These are phyloP conservation scores for Caligus rogercresseyi DNA, from an alignment of 1,140 invertebrate genomes.

Conservation along the genomic window DNA sequence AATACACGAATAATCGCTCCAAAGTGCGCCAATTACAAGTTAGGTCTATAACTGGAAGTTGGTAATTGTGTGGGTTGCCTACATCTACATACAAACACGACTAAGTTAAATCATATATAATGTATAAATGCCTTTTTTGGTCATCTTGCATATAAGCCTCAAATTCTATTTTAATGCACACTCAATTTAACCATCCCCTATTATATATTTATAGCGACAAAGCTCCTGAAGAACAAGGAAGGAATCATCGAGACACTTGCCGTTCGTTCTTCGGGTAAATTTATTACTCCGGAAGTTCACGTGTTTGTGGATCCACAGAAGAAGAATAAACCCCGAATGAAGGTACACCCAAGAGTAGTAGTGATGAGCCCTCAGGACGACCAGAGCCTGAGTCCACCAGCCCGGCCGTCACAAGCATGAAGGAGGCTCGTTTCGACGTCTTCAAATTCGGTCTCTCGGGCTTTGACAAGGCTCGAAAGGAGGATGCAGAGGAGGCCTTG, in stretches of 20 bases:
- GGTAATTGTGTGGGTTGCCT: too few relatives aligned
- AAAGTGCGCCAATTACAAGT: too few relatives aligned
- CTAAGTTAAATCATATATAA: too few relatives aligned
- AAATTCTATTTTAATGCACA: too few relatives aligned
- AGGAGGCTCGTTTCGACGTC: constrained; percentile 16
- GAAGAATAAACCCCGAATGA: background rate
- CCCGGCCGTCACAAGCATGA: too few relatives aligned
- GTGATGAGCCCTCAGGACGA: background rate
- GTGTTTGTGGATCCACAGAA: background rate
- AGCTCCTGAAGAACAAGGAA: background rate
- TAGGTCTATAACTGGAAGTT: too few relatives aligned
- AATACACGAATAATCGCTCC: too few relatives aligned
- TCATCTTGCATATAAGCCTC: too few relatives aligned
- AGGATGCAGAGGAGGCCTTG: background rate
- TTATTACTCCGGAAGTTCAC: background rate
- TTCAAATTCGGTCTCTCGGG: constrained; percentile 12
- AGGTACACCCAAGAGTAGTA: background rate
- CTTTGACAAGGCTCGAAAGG: background rate
- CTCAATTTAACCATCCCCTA: too few relatives aligned
- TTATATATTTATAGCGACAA: background rate
- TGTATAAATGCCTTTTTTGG: too few relatives aligned
- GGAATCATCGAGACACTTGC: background rate
- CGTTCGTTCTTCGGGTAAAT: background rate
- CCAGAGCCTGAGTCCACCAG: background rate
- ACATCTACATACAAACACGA: too few relatives aligned